Evolutionary conservation across 2,888 invertebrate genomes (phyloP).

Genomic region (Fragum sueziense): DNA sequence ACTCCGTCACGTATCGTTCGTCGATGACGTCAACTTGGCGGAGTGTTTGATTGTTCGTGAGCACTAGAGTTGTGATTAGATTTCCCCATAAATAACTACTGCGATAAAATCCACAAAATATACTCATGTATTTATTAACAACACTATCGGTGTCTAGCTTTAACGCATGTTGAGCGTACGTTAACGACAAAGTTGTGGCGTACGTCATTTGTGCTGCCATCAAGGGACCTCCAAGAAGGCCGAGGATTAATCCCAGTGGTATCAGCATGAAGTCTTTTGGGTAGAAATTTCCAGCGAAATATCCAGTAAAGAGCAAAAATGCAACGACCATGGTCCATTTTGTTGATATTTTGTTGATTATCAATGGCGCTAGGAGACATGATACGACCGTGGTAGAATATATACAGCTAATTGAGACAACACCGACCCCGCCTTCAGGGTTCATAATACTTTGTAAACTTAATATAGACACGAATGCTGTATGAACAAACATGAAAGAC

Average conservation of each 20-base stretch:
- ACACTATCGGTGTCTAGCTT: slow-evolving; percentile 71
- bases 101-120: slow-evolving; percentile 78
- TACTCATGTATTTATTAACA: slow-evolving; percentile 79
- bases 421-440: slow-evolving; percentile 74
- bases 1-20: not conserved
- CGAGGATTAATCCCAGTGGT: slow-evolving; percentile 76
- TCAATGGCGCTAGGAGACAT: slow-evolving; percentile 78
- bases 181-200: slow-evolving; percentile 77
- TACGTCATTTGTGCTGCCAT: slow-evolving; percentile 80
- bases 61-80: slow-evolving; percentile 75
- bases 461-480: slow-evolving; percentile 79
- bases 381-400: slow-evolving; percentile 79
- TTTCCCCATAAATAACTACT: slow-evolving; percentile 80
- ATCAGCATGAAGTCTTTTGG: slow-evolving; percentile 75
- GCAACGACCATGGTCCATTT: slow-evolving; percentile 80
- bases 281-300: slow-evolving; percentile 78
- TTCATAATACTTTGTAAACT: slow-evolving; percentile 78
- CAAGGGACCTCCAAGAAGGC: slow-evolving; percentile 77
- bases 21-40: slow-evolving; percentile 11
- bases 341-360: slow-evolving; percentile 75
- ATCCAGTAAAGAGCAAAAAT: slow-evolving; percentile 74
- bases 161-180: slow-evolving; percentile 75
- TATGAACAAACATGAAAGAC: slow-evolving; percentile 79
- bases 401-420: slow-evolving; percentile 78
- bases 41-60: slow-evolving; percentile 65